Base-by-base conservation (phyloP, 1,140 invertebrate genomes). In the Conopomorpha cramerella region DNA sequence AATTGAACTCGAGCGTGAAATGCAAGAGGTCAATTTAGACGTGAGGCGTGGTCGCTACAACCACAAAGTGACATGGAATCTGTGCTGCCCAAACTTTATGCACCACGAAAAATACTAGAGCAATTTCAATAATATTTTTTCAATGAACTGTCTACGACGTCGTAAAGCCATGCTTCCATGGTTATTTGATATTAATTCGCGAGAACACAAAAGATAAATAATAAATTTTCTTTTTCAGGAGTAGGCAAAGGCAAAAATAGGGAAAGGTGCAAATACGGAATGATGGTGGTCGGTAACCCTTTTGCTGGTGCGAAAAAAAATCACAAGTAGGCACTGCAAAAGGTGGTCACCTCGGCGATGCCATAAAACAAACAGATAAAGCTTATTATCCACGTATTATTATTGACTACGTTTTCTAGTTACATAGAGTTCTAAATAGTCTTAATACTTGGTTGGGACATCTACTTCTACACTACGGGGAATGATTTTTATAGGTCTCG, bases 311-410 rank as follows among this genome's bases (percentile, higher is more conserved):
- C 14, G 31, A 30, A 33, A 30, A 18, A 10, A 27, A 6, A 10
- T 23, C 15, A n/a, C n/a, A n/a, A n/a, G n/a, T 51, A 36, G 44
- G 33, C 37, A 32, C 41, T 43, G 53, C 50, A 58, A 55, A 55
- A 60, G 53, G 60, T 60, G 55, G 37, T 50, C 51, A 59, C 55
- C 53, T 55, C 61, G 68, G 73, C 68, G 61, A 73, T 77, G 72
- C 68, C 72, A 78, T 71, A 79, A 77, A 79, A 78, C 72, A 77
- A 76, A 76, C 71, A 76, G 71, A 77, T 74, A 72, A 77, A 79
- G 73, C 77, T 72, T 36, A 17, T 10, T n/a, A n/a, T n/a, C n/a
- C n/a, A n/a, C n/a, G n/a, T n/a, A n/a, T n/a, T n/a, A n/a, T n/a
- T n/a, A n/a, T n/a, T n/a, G n/a, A n/a, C n/a, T n/a, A n/a, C n/a